Conservation (phyloP, 1,140 invertebrate genomes). For the Leptopilina boulardi region DNA sequence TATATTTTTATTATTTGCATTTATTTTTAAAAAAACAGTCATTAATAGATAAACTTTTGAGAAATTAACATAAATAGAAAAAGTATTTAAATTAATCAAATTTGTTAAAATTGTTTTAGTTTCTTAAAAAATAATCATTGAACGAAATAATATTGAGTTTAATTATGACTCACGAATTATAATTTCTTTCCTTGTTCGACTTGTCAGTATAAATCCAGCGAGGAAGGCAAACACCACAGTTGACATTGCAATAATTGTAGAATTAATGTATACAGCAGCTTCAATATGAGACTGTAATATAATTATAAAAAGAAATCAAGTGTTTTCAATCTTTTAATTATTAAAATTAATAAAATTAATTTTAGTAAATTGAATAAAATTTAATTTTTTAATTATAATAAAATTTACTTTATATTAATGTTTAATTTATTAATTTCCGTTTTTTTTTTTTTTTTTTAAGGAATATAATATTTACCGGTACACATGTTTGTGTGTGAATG, state of each 20-base stretch:
- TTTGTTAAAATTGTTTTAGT: neutral
- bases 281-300: slow-evolving; percentile 64
- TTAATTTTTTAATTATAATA: too few species aligned
- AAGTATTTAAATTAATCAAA: neutral
- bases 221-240: slow-evolving; percentile 65
- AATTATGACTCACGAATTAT: slow-evolving; percentile 62
- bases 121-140: too few species aligned
- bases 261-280: slow-evolving; percentile 65
- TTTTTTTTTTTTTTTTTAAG: too few species aligned
- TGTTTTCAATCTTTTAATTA: slow-evolving; percentile 1
- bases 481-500: slow-evolving; percentile 43
- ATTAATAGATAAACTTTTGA: too few species aligned
- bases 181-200: slow-evolving; percentile 59
- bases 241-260: slow-evolving; percentile 66
- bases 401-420: too few species aligned
- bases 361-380: too few species aligned
- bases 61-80: too few species aligned
- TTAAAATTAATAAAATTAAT: too few species aligned
- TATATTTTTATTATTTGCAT: neutral
- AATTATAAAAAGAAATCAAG: slow-evolving; percentile 40
- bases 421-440: too few species aligned
- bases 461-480: slow-evolving; percentile 41
- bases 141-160: too few species aligned
- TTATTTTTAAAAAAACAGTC: neutral
- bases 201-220: slow-evolving; percentile 50